Evolutionary conservation across 2,113 vertebrate species (phyloP).

Genomic region (Callaeas wilsoni): DNA sequence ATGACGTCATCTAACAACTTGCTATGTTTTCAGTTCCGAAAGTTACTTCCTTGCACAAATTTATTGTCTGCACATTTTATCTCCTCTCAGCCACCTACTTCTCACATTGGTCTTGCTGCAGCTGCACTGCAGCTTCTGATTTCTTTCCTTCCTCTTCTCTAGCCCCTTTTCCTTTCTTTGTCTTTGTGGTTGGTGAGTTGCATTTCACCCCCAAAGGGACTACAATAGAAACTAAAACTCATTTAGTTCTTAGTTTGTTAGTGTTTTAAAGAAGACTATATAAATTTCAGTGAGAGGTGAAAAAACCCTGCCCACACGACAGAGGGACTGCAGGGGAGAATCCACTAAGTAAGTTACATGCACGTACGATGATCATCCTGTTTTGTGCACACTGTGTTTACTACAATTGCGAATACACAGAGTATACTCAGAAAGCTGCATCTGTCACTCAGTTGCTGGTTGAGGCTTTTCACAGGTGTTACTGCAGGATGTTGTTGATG

Average conservation of each 20-base stretch:
- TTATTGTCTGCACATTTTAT: background rate
- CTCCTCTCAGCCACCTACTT: background rate
- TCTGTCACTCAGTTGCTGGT: background rate
- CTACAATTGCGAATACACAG: background rate
- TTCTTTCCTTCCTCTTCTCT: slow-evolving; percentile 36
- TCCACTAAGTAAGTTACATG: background rate
- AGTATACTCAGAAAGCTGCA: background rate
- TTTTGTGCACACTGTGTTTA: fast-evolving
- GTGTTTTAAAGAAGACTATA: background rate
- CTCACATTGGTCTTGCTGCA: background rate
- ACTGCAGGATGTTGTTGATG: background rate
- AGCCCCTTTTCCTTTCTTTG: slow-evolving; percentile 47
- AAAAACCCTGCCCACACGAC: background rate
- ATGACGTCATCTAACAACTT: background rate
- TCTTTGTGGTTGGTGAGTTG: background rate
- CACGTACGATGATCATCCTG: fast-evolving
- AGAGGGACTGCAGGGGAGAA: background rate
- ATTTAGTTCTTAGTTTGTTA: background rate
- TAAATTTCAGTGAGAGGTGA: background rate
- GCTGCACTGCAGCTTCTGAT: background rate
- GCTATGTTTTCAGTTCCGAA: background rate
- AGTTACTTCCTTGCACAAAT: background rate
- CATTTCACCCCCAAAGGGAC: background rate
- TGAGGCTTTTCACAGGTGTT: background rate
- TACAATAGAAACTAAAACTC: background rate